Evolutionary conservation across 2,113 vertebrate species (phyloP).

Genomic region (Serilophus lunatus): DNA sequence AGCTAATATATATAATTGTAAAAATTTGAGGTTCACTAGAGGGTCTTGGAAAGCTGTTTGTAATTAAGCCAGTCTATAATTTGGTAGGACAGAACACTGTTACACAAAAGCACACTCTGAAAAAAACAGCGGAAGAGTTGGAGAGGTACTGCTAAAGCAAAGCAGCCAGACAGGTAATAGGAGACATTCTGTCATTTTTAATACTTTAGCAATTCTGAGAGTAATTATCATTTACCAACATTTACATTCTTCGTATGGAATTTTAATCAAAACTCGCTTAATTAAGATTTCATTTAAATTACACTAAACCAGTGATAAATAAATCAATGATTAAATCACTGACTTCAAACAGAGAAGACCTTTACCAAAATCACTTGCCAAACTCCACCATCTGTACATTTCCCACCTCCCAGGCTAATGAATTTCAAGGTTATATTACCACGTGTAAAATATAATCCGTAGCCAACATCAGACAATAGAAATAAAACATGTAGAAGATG

Average conservation of each 20-base stretch:
- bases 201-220: neutral
- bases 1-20: neutral
- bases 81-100: neutral
- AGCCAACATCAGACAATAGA: neutral
- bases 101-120: neutral
- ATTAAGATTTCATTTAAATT: constrained; percentile 53
- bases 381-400: constrained; percentile 21
- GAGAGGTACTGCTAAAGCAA: neutral
- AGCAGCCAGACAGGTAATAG: neutral
- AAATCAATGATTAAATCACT: constrained; percentile 16
- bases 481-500: neutral
- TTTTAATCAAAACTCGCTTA: constrained; percentile 19
- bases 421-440: constrained; percentile 15
- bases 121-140: neutral
- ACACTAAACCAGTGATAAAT: constrained; percentile 28
- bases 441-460: neutral
- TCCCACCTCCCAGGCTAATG: constrained; percentile 13
- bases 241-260: constrained; percentile 2
- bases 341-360: constrained; percentile 55
- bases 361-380: constrained; percentile 51
- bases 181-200: neutral
- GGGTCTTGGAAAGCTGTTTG: neutral
- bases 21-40: neutral
- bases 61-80: neutral
- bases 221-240: neutral